phyloP scores from a whole-genome alignment of 2,113 vertebrate species.

The Atractosteus spatula region DNA sequence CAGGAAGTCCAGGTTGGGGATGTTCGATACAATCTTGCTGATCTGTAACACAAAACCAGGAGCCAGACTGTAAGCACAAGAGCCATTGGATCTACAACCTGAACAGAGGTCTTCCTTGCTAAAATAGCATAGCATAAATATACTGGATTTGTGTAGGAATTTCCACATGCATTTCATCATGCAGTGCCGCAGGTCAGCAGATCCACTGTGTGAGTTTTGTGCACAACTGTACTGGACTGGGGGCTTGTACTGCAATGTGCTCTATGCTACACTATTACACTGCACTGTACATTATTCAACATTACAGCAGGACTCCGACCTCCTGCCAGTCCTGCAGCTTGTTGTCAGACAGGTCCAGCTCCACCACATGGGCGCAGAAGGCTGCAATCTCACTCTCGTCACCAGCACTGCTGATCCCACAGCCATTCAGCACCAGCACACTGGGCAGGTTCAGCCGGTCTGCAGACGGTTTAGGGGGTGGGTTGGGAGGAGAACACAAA shows the following conservation, averaged over 20 bases:
- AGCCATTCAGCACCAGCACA: slow-evolving; percentile 82
- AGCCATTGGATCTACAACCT: neutral
- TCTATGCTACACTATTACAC: no score
- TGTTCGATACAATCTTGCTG: slow-evolving; percentile 92
- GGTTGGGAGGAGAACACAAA: no score
- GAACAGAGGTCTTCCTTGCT: no score
- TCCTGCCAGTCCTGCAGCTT: slow-evolving; percentile 91
- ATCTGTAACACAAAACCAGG: slow-evolving; percentile 64
- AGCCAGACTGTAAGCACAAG: neutral
- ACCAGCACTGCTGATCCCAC: slow-evolving; percentile 87
- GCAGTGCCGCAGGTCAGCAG: no score
- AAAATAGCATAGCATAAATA: no score
- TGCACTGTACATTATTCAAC: no score
- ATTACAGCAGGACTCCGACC: slow-evolving; percentile 54
- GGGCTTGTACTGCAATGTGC: no score
- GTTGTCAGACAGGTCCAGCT: slow-evolving; percentile 93
- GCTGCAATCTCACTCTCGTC: slow-evolving; percentile 83
- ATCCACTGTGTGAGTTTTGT: no score
- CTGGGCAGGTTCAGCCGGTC: slow-evolving; percentile 91
- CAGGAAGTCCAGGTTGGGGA: slow-evolving; percentile 92
- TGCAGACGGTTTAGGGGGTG: slow-evolving; percentile 33
- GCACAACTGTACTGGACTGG: no score
- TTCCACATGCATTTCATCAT: no score
- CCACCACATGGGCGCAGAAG: slow-evolving; percentile 89
- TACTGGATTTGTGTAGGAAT: no score